Base-by-base conservation (phyloP, 2,797 vertebrate genomes). In the Zalophus californianus region DNA sequence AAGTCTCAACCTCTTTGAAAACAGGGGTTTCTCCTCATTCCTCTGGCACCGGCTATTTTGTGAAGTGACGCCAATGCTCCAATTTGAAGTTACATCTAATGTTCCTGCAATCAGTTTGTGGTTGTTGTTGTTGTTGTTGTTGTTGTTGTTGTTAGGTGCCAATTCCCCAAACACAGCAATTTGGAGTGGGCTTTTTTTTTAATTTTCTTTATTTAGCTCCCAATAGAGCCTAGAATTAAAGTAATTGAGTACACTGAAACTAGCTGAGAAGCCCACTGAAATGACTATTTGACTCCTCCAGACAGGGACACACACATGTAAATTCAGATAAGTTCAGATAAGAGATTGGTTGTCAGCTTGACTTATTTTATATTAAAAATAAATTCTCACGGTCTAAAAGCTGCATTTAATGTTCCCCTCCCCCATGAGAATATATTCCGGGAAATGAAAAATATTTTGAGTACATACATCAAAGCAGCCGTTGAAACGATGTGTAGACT, bases 371-470 rank as follows among this genome's bases (percentile, higher is more conserved):
- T 6, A 58, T 18, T 16, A 14, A 9, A 27, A 90, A 68, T 25
- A 1, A 1, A 35, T 41, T 79, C 48, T 96, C 88, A 70, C 0
- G 0, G 60, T 16, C 79, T 62, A 93, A 85, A 92, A 60, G 52
- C n/a, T 64, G 56, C 23, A 82, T 97, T 95, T 79, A 84, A 85
- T 82, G 62, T 25, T 35, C 14, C 5, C 38, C 15, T 25, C 62
- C 38, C 12, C 27, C 90, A 44, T 38, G 84, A 41, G 90, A 96
- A 85, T 94, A 38, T 87, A 70, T 96, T 95, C 96, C 78, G 54
- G 29, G 29, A 96, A 86, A 90, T 54, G 84, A 95, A 52, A 85
- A 89, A 52, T 96, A 92, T 86, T 94, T 93, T 84, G 35, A 77
- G 62, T 72, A 8, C 52, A 77, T 78, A 83, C 77, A 87, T 90